phyloP scores from a whole-genome alignment of 2,113 vertebrate species.

The Junco hyemalis region DNA sequence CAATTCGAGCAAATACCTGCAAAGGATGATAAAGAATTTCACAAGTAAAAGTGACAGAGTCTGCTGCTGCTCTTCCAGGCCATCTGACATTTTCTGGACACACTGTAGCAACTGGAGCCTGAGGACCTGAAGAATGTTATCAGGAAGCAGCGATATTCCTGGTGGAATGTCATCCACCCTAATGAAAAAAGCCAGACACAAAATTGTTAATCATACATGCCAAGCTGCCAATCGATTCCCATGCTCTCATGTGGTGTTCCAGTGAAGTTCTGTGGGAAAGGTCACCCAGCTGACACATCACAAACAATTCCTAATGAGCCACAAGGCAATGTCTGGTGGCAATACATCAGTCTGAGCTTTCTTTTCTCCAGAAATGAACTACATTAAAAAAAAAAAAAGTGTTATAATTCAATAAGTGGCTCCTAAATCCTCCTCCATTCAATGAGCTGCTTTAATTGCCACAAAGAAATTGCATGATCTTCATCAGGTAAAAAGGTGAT shows the following conservation, averaged over 20 bases:
- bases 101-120: constrained; percentile 92
- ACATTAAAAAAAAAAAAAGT: not conserved
- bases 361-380: not conserved
- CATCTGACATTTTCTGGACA: constrained; percentile 93
- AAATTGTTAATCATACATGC: not conserved
- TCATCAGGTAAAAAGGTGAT: not conserved
- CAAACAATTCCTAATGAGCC: not conserved
- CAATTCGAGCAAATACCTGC: constrained; percentile 80
- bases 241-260: not conserved
- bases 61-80: constrained; percentile 93
- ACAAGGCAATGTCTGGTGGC: not conserved
- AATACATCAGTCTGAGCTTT: not conserved
- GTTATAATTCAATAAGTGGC: not conserved
- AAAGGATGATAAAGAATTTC: constrained; percentile 96
- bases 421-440: not conserved
- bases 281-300: not conserved
- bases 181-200: not conserved
- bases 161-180: constrained; percentile 93
- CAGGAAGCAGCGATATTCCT: constrained; percentile 91
- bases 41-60: constrained; percentile 88
- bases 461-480: not conserved
- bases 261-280: not conserved
- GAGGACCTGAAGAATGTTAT: constrained; percentile 96
- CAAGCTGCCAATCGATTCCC: not conserved
- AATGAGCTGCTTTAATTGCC: not conserved